Conservation (phyloP, 2,797 vertebrate genomes). For the Microchirus variegatus region DNA sequence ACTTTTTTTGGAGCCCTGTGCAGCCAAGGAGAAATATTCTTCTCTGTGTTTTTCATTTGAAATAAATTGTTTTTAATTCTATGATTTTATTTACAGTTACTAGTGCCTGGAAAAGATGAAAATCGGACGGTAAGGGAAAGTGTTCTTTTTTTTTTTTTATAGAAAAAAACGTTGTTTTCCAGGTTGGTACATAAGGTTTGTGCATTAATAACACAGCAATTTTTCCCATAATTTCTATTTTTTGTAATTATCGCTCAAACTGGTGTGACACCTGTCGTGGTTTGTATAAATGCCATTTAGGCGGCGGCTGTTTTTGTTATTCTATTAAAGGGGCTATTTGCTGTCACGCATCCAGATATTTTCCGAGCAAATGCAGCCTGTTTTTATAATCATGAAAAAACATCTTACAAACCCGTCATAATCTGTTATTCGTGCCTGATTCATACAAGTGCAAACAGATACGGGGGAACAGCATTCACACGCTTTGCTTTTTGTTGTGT, state of each 20-base stretch:
- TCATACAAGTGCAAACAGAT: conserved; percentile 2
- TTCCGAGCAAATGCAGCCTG: neutral
- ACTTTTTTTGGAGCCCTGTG: neutral
- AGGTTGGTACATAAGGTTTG: neutral
- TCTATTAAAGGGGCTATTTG: neutral
- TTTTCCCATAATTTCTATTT: neutral
- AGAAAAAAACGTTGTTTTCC: neutral
- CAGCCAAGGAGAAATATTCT: neutral
- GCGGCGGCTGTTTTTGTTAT: neutral
- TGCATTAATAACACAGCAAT: neutral
- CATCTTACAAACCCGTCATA: neutral
- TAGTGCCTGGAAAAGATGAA: no score
- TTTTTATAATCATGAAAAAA: neutral
- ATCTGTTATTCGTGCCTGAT: conserved; percentile 6
- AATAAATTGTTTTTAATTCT: neutral
- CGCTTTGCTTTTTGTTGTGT: neutral
- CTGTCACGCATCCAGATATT: neutral
- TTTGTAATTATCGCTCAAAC: neutral
- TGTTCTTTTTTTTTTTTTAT: neutral
- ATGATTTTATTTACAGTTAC: neutral
- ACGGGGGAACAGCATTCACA: neutral
- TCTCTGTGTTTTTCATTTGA: neutral
- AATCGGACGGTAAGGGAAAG: neutral
- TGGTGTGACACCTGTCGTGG: neutral
- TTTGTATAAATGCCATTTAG: neutral